Conservation (phyloP, 2,797 vertebrate genomes). For the Coilia nasus region DNA sequence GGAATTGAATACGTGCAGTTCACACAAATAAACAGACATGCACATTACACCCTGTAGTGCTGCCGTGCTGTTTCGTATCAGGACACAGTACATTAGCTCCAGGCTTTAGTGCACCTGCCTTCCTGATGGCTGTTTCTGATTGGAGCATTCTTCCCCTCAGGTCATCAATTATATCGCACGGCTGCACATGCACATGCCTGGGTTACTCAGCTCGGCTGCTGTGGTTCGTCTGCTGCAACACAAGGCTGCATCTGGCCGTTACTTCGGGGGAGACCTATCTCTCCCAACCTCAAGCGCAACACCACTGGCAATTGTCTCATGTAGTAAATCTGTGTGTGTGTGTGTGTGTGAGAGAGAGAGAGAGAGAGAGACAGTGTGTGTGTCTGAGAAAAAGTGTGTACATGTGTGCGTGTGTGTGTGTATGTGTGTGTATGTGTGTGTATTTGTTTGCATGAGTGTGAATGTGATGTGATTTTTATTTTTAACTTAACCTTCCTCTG, state of each 20-base stretch:
- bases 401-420: neutral
- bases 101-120: neutral
- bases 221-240: neutral
- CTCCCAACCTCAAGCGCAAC: neutral
- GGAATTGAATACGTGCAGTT: too few species aligned
- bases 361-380: too few species aligned
- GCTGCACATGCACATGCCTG: neutral
- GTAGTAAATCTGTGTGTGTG: neutral
- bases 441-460: neutral
- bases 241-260: neutral
- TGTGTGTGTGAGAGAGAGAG: neutral
- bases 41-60: constrained; percentile 44
- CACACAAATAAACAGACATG: constrained; percentile 40
- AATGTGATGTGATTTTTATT: neutral
- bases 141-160: neutral
- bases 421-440: neutral
- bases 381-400: neutral
- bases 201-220: neutral
- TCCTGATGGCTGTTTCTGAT: neutral
- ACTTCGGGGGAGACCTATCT: neutral
- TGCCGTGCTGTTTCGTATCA: neutral
- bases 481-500: too few species aligned
- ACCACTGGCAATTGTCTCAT: neutral
- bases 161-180: neutral
- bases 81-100: neutral